Base-by-base conservation (phyloP, 23 tunicate genomes). In the Aplidium turbinatum region DNA sequence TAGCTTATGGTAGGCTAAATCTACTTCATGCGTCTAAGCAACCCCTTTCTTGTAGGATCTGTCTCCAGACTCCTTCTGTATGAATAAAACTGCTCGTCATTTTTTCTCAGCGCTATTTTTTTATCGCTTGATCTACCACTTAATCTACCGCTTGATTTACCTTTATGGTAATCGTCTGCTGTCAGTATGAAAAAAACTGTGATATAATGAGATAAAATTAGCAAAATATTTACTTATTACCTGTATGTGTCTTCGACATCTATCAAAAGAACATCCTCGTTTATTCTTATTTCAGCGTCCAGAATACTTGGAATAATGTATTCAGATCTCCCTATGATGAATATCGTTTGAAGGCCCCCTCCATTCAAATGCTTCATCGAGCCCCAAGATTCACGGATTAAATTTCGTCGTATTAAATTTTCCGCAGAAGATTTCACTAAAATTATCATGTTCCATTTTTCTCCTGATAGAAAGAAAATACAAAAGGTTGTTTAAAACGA, bases 351-450 rank as follows among this genome's bases (percentile, higher is more conserved):
- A 27, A 60, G 21, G 7, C 31, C 67, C 31, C n/a, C 67, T 29
- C 67, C 67, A 22, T 60, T 38, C 31, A 60, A 29, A 30, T 60
- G 67, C 6, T 4, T 27, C 35, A 60, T 9, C 19, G 67, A 60
- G 9, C 35, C 67, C 67, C 67, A 60, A 5, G 67, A 28, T 4
- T 60, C 19, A 9, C 67, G 67, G 5, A 60, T 60, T 38, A 60
- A 29, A 29, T 60, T n/a, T 60, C 67, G 30, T 29, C 67, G 35
- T 7, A 28, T 38, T 6, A 28, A 13, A 60, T 60, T 26, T 4
- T 16, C 3, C 6, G 67, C 7, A 60, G 34, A 6, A 5, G 67
- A 60, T 29, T 60, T 60, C 9, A 60, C 67, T 6, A 60, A 26
- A 60, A 60, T 60, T 25, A 60, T 38, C 67, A 29, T 60, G 6